Percentiles rank a stretch among this genome's conserved stretches.
Evolutionary conservation across 1,140 invertebrate genomes (phyloP).

Genomic region (Calliopsis andreniformis): DNA sequence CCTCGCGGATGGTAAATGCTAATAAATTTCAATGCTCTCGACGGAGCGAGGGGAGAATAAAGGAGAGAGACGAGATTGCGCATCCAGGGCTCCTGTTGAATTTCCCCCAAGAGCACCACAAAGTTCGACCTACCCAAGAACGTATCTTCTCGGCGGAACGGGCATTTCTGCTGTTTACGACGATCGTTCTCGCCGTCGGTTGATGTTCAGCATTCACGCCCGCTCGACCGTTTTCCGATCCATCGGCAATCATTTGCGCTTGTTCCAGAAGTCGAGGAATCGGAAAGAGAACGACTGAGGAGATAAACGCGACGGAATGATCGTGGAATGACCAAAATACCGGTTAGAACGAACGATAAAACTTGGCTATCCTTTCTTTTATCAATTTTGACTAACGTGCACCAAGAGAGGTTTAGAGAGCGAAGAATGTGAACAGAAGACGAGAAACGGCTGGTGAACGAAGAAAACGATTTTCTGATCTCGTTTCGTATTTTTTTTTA

Average conservation of each 20-base stretch:
- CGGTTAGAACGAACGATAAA: conserved; percentile 13
- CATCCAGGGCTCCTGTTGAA: neutral
- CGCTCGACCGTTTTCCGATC: neutral
- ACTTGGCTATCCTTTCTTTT: neutral
- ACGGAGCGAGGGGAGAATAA: conserved; percentile 16
- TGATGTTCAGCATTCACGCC: neutral
- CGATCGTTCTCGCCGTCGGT: neutral
- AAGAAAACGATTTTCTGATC: no score
- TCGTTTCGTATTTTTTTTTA: no score
- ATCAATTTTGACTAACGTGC: neutral
- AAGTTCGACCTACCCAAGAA: neutral
- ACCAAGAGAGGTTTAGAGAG: no score
- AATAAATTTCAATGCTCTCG: neutral
- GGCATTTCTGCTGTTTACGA: neutral
- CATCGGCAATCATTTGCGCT: neutral
- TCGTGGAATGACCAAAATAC: conserved; percentile 45
- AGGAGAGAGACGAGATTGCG: neutral
- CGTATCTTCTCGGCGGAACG: neutral
- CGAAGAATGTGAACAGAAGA: neutral
- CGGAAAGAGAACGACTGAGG: neutral
- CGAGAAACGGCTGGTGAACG: no score
- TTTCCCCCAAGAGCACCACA: neutral
- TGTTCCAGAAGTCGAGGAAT: neutral
- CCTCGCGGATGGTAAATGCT: conserved; percentile 7
- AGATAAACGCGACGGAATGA: conserved; percentile 39